phyloP scores from a whole-genome alignment of 2,888 invertebrate species.

The Dryobota labecula region DNA sequence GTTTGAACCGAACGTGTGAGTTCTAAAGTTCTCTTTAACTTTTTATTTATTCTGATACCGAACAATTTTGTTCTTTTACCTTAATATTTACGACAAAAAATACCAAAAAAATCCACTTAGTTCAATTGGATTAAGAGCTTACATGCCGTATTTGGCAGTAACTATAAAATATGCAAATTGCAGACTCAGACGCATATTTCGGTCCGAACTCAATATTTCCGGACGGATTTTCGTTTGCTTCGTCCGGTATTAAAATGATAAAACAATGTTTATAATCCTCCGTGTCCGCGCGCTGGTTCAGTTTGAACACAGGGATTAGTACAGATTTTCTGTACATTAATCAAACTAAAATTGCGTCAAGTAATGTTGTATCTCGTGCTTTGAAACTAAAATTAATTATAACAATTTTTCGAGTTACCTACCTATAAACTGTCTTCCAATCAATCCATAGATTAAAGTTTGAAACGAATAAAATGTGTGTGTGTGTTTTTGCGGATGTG shows the following conservation, averaged over 20 bases:
- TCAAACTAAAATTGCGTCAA: constrained; percentile 36
- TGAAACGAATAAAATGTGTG: neutral
- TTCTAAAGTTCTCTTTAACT: neutral
- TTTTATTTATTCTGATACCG: neutral
- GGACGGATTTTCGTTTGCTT: constrained; percentile 44
- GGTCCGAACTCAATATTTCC: constrained; percentile 50
- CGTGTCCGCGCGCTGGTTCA: constrained; percentile 26
- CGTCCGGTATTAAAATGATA: constrained; percentile 57
- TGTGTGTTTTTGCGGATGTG: no score
- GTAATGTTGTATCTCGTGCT: constrained; percentile 6
- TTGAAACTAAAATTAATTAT: constrained; percentile 7
- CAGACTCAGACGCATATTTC: constrained; percentile 41
- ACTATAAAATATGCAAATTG: constrained; percentile 53
- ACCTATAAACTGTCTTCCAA: constrained; percentile 1
- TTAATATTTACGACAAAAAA: constrained; percentile 12
- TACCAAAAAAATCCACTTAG: constrained; percentile 15
- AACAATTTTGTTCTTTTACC: neutral
- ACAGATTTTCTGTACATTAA: constrained; percentile 51
- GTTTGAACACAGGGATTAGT: constrained; percentile 43
- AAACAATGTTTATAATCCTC: constrained; percentile 52
- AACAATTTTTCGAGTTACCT: neutral
- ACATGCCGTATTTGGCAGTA: constrained; percentile 18
- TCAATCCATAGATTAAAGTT: neutral
- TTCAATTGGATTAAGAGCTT: constrained; percentile 51
- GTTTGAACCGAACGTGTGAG: neutral